phyloP scores from a whole-genome alignment of 2,113 vertebrate genomes.

The Ameiurus melas region DNA sequence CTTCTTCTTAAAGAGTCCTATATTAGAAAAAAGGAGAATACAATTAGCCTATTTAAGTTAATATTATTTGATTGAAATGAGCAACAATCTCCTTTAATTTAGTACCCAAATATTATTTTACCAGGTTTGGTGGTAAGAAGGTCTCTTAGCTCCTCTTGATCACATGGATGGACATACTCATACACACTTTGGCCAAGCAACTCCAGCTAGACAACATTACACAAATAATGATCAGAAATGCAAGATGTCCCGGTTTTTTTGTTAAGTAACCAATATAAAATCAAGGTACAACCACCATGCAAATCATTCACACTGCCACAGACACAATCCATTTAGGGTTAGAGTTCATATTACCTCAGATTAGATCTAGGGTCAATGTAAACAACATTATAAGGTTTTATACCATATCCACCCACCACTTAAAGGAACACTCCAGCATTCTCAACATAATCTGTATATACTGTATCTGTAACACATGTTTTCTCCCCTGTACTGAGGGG shows the following conservation, averaged over 20 bases:
- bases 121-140: conserved; percentile 75
- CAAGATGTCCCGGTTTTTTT: background rate
- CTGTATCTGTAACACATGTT: background rate
- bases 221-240: conserved; percentile 8
- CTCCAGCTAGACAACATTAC: conserved; percentile 74
- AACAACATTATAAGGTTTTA: background rate
- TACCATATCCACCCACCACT: background rate
- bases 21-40: background rate
- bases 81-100: background rate
- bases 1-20: conserved; percentile 73
- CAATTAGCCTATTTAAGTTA: background rate
- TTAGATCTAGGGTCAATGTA: background rate
- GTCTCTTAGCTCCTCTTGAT: conserved; percentile 86
- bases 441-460: background rate
- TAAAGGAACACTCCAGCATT: background rate
- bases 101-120: conserved; percentile 49
- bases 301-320: background rate
- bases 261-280: background rate
- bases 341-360: background rate
- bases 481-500: background rate
- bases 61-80: too few species aligned
- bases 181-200: conserved; percentile 84
- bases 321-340: background rate
- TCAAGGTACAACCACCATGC: background rate
- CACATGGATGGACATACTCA: conserved; percentile 85